Evolutionary conservation across 2,797 vertebrate species (phyloP).

Genomic region (Meriones psammophilus): DNA sequence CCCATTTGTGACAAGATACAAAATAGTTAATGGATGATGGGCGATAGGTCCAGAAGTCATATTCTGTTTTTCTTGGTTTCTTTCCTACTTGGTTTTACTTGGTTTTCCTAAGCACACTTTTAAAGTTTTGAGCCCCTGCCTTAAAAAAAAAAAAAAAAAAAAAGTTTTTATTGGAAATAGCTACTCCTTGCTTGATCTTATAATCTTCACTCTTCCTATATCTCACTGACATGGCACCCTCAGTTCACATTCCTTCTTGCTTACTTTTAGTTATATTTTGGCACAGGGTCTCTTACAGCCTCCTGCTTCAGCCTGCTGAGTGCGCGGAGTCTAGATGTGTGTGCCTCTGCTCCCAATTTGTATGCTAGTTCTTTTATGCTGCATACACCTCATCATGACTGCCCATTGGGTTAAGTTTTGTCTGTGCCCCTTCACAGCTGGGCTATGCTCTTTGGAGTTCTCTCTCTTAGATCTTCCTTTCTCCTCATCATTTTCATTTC

Average conservation of each 20-base stretch:
- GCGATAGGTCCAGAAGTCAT: background rate
- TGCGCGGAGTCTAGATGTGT: background rate
- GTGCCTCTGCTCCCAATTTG: background rate
- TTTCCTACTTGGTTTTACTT: background rate
- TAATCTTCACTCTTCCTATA: background rate
- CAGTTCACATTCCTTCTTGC: background rate
- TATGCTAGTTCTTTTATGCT: too few relatives aligned
- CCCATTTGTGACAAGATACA: conserved; percentile 33
- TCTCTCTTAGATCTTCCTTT: background rate
- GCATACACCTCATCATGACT: background rate
- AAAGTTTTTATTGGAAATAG: background rate
- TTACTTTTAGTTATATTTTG: background rate
- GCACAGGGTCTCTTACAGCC: background rate
- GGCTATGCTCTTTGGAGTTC: background rate
- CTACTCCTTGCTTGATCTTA: background rate
- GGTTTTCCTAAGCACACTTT: background rate
- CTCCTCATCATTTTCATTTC: background rate
- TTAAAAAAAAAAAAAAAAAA: background rate
- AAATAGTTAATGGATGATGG: background rate
- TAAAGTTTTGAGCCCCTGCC: background rate
- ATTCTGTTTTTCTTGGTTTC: background rate
- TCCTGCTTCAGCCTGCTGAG: background rate
- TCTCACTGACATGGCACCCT: background rate
- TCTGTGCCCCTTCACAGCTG: background rate
- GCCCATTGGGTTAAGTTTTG: background rate